Base-by-base conservation (phyloP, 2,797 vertebrate species). In the Coranthus polyacanthus region DNA sequence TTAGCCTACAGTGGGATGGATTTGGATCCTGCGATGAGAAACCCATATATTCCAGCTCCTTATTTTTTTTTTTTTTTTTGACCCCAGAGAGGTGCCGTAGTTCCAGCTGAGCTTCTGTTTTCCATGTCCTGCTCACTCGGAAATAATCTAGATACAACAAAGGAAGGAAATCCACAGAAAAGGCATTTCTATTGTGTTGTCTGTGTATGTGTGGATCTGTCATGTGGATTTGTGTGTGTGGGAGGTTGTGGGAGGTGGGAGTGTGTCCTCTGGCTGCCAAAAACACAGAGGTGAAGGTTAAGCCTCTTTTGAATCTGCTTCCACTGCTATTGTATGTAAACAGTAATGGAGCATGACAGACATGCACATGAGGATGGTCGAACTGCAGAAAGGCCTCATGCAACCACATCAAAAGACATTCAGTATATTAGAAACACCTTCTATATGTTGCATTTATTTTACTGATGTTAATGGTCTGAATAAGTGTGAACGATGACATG, bases 161-260 rank as follows among this genome's bases (percentile, higher is more conserved):
- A 89, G 85, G 82, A 85, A 90, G 88, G 89, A 91, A 90, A 87
- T 78, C 61, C 75, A 79, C 0, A 4, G 41, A 68, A 65, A 75
- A 26, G 59, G 75, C 55, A 12, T 60, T 84, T 82, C 84, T 79
- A 78, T 88, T 87, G 86, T 89, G 72, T 15, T 7, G 61, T 64
- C 58, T 55, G 9, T 43, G 39, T 47, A 44, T 56, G 65, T 64
- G 51, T 55, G 63, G 38, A 53, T 83, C 49, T 45, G 46, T 43
- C 52, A 29, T 8, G 15, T 24, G 21, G 17, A 34, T 47, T 21
- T 20, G 52, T 57, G 68, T 41, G 50, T 51, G 57, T 18, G 62
- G 7, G 4, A 5, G 51, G 17, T 1, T 43, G 50, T 51, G 24
- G 37, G 29, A 5, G 5, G 18, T 37, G 62, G 38, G 56, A 51